Evolutionary conservation across 2,888 invertebrate species (phyloP).

Genomic region (Catocala nupta): DNA sequence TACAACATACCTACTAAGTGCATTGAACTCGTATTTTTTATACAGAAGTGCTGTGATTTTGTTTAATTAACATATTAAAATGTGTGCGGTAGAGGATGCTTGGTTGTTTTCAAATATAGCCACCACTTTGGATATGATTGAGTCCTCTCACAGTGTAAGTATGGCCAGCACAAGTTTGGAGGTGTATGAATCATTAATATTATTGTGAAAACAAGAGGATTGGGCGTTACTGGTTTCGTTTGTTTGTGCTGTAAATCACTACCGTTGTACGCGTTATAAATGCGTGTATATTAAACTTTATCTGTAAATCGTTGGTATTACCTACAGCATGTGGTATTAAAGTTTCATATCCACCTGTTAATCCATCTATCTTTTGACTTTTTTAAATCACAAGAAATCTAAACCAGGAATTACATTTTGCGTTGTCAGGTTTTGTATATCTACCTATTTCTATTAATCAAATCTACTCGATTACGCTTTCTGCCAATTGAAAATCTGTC

Average conservation of each 20-base stretch:
- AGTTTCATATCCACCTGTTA: no score
- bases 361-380: no score
- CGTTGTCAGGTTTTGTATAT: no score
- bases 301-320: not conserved
- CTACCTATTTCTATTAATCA: no score
- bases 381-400: no score
- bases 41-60: constrained; percentile 41
- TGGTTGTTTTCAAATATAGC: constrained; percentile 66
- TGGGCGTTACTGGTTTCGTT: constrained; percentile 11
- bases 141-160: constrained; percentile 63
- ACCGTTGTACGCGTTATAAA: not conserved
- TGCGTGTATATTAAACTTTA: not conserved
- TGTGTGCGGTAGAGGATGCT: constrained; percentile 65
- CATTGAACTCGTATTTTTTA: constrained; percentile 47
- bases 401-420: no score
- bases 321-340: no score
- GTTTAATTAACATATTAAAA: constrained; percentile 46
- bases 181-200: constrained; percentile 28
- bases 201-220: constrained; percentile 19
- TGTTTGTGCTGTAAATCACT: constrained; percentile 28
- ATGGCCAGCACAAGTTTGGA: constrained; percentile 25
- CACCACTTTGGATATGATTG: constrained; percentile 62
- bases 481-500: no score
- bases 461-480: no score
- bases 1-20: constrained; percentile 41